These are phyloP conservation scores for Frieseomelitta varia DNA, from an alignment of 1,140 invertebrate genomes.

Conservation along the genomic window DNA sequence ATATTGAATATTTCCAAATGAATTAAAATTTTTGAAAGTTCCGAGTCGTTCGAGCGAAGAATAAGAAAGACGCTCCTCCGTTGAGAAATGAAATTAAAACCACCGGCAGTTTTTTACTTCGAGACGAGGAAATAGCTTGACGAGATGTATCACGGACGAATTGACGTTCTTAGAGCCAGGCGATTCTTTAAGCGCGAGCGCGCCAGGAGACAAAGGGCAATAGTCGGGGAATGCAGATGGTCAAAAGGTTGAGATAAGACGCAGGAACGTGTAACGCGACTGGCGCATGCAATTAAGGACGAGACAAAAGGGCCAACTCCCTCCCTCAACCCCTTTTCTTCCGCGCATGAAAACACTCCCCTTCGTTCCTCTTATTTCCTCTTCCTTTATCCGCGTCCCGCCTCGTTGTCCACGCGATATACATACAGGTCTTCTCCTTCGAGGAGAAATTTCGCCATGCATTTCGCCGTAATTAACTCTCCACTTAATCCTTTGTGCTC, in stretches of 20 bases:
- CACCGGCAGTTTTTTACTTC: neutral
- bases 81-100: neutral
- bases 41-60: neutral
- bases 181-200: neutral
- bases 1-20: no score
- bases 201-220: neutral
- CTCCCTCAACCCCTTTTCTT: no score
- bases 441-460: no score
- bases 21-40: no score
- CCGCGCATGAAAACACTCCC: neutral
- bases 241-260: slow-evolving; percentile 28
- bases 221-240: slow-evolving; percentile 3
- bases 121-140: neutral
- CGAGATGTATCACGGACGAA: no score
- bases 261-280: slow-evolving; percentile 28
- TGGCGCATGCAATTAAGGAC: slow-evolving; percentile 39
- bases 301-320: slow-evolving; percentile 17
- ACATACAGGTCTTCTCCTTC: neutral
- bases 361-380: slow-evolving; percentile 25
- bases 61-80: neutral
- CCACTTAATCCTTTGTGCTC: slow-evolving; percentile 30
- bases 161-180: neutral
- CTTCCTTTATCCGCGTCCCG: slow-evolving; percentile 31
- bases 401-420: neutral
- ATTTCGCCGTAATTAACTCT: slow-evolving; percentile 32